Evolutionary conservation across 1,140 invertebrate genomes (phyloP).

Genomic region (Globodera rostochiensis): DNA sequence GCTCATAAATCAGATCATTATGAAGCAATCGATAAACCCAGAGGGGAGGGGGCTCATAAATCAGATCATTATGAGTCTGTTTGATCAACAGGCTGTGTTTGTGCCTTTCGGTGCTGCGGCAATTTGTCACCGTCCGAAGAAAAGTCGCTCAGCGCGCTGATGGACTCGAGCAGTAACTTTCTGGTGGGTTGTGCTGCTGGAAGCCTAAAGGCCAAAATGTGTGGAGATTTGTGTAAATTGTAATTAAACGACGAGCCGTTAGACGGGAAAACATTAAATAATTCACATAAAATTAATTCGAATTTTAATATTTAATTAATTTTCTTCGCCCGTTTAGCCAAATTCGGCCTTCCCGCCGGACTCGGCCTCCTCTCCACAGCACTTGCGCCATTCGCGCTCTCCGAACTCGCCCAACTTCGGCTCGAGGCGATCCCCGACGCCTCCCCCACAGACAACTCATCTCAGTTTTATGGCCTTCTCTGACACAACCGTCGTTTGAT

Average conservation of each 20-base stretch:
- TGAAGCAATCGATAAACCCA: no score
- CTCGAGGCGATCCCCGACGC: conserved; percentile 44
- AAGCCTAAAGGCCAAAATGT: neutral
- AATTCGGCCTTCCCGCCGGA: conserved; percentile 22
- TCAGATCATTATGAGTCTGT: no score
- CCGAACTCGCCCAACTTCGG: conserved; percentile 52
- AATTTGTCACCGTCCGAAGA: conserved; percentile 56
- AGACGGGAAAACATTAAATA: neutral
- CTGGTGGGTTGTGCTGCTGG: conserved; percentile 32
- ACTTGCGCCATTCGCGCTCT: conserved; percentile 34
- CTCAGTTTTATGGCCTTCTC: conserved; percentile 45
- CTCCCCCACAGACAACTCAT: conserved; percentile 33
- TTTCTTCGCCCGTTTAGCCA: conserved; percentile 2
- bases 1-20: no score
- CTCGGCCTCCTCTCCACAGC: conserved; percentile 17
- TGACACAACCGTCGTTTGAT: conserved; percentile 54
- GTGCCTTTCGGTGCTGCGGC: conserved; percentile 66
- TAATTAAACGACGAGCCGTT: no score
- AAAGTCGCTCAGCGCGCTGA: conserved; percentile 47
- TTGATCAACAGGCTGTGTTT: conserved; percentile 56
- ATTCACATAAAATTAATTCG: conserved; percentile 1
- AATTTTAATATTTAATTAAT: conserved; percentile 5
- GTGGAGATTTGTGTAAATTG: no score
- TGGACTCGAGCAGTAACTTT: conserved; percentile 37
- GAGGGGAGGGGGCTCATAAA: no score